Percentiles rank a stretch among this genome's conserved stretches.
Conservation (phyloP, 2,888 invertebrate species). For the Polydrusus tereticollis region DNA sequence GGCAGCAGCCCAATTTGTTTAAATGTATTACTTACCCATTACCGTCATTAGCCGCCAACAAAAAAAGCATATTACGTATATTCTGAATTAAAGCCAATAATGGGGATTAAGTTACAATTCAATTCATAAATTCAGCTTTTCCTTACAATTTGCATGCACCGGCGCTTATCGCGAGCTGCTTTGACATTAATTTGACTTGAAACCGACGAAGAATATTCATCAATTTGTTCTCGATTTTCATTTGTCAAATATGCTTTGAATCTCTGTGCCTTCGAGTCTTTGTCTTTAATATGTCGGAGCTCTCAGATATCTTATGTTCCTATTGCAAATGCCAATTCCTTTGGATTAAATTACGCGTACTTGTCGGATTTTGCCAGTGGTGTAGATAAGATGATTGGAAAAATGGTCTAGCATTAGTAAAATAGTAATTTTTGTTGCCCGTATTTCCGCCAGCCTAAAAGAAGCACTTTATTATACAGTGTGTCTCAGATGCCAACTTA, state of each 20-base stretch:
- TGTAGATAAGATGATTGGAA: too few relatives aligned
- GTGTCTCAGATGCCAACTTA: too few relatives aligned
- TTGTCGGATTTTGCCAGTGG: background rate
- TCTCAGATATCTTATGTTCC: background rate
- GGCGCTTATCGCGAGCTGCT: constrained; percentile 41
- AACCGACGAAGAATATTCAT: constrained; percentile 57
- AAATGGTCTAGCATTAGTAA: too few relatives aligned
- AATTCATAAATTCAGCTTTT: constrained; percentile 37
- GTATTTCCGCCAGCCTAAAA: too few relatives aligned
- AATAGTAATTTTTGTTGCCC: too few relatives aligned
- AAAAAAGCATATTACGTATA: too few relatives aligned
- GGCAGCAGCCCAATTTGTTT: too few relatives aligned
- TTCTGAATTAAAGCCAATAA: too few relatives aligned
- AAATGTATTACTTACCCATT: too few relatives aligned
- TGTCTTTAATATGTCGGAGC: constrained; percentile 22
- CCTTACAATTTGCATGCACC: constrained; percentile 50
- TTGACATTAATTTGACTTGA: constrained; percentile 46
- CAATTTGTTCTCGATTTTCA: constrained; percentile 57
- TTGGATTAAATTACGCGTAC: background rate
- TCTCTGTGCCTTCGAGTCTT: constrained; percentile 48
- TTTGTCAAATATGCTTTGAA: constrained; percentile 47
- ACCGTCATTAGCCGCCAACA: too few relatives aligned
- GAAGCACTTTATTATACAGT: too few relatives aligned
- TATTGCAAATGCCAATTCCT: constrained; percentile 1
- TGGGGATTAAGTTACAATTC: too few relatives aligned